A percentile compares a stretch with the other conserved stretches of the same genome.
phyloP scores from a whole-genome alignment of 37 sponge, comb jelly and placozoan genomes.

The Oopsacas minuta region DNA sequence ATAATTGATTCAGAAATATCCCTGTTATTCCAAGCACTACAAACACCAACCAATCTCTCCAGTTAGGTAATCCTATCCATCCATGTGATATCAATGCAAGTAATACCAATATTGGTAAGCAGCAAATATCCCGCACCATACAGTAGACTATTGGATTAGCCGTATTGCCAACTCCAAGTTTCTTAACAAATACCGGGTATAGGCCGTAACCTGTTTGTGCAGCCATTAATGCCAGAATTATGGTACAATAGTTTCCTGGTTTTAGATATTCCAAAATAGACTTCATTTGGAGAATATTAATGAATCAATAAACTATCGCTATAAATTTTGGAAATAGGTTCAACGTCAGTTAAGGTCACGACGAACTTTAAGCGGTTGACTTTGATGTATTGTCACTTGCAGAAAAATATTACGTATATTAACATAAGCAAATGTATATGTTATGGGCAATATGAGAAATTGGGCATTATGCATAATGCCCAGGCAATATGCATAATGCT shows the following conservation, averaged over 20 bases:
- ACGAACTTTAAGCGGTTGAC: too few relatives aligned
- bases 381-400: too few relatives aligned
- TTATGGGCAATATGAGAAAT: too few relatives aligned
- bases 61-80: neutral
- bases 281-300: too few relatives aligned
- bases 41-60: conserved; percentile 12
- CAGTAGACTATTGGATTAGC: conserved; percentile 25
- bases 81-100: conserved; percentile 13
- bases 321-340: too few relatives aligned
- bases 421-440: too few relatives aligned
- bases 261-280: too few relatives aligned
- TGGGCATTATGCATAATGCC: too few relatives aligned
- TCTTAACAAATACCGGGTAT: conserved; percentile 20
- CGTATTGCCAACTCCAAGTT: neutral
- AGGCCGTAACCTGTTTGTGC: conserved; percentile 25
- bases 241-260: neutral
- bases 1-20: conserved; percentile 20
- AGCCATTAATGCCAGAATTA: conserved; percentile 14
- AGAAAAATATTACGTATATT: too few relatives aligned
- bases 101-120: conserved; percentile 21
- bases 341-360: too few relatives aligned
- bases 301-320: too few relatives aligned
- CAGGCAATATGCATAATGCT: too few relatives aligned
- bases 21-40: conserved; percentile 2
- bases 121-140: conserved; percentile 17